Evolutionary conservation across 2,888 invertebrate genomes (phyloP), one percentile per base, ranked within the genome.

Genomic region (Morpho achilles): DNA sequence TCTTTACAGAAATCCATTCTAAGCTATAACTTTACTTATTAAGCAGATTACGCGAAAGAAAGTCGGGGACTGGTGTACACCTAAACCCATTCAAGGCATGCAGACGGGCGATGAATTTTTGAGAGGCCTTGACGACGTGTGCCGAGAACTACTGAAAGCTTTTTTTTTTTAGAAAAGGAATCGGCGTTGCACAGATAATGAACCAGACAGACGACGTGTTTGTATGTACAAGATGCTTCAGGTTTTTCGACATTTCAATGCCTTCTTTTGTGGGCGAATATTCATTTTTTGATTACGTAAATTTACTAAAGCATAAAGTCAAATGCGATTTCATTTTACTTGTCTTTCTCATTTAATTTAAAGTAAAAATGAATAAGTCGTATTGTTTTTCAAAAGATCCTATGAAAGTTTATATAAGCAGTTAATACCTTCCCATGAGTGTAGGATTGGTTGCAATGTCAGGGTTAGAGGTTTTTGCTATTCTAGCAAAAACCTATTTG

Each of bases 21-120:
- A 54, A 55, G 67, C 58, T 74, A 72, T 69, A 77, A 73, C 75
- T 82, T 84, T 78, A 84, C 82, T 83, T 87, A 87, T 82, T 87
- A 87, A 86, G 79, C 76, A 79, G 82, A 87, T 89, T 87, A 88
- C 78, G 70, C 66, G 59, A 63, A 70, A 73, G 75, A 73, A 77
- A 76, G 72, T 76, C 62, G 69, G 69, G 72, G 67, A 61, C 68
- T 65, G 71, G 74, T 73, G 74, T 77, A 71, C 75, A 74, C 75
- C 77, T 69, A 74, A 77, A 80, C 75, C 79, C 72, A 82, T 85
- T 87, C 80, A 84, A 71, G 71, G 74, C 70, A 69, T 70, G 80
- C 83, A 87, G 89, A 88, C 88, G 84, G 85, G 81, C 86, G 87
- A 87, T 89, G 89, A 88, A 89, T 89, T 87, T 88, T 89, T 88